Evolutionary conservation across 2,113 vertebrate species (phyloP), one percentile per base, ranked within the genome.

Genomic region (Peromyscus polionotus): DNA sequence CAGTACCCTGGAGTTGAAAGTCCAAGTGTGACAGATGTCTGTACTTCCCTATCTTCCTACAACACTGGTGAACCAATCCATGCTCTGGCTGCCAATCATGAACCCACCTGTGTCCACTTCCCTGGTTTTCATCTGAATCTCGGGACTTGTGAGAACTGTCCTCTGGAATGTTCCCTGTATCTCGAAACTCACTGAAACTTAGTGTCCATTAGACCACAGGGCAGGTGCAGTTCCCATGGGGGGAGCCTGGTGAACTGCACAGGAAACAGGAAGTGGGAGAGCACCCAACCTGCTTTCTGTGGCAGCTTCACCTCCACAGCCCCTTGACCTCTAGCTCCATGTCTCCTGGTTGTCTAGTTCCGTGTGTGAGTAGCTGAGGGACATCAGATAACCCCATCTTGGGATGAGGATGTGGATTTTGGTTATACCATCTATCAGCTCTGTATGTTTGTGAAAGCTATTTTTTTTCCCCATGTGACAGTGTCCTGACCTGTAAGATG

Each of bases 81-180:
- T 0, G 0, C 3, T n/a, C n/a, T 1, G 3, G 33, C 1, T 39
- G 22, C 4, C 2, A 59, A 3, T n/a, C 11, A 13, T 0, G 3
- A 2, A 0, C 1, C 20, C 3, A 0, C 8, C 12, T 12, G 0
- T n/a, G 0, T 45, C n/a, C 4, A 0, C 9, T 0, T 28, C 7
- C 24, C 28, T 0, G 0, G 10, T 61, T 63, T 48, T 33, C 57
- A 5, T 31, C 31, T 5, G 11, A 33, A n/a, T 28, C 36, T 81
- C 42, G 14, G 4, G 1, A 11, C 5, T 26, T 24, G 4, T 31
- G 54, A 20, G 14, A 36, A 9, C 31, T 9, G 0, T 2, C 0
- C 6, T 42, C 1, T 0, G n/a, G 20, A 42, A 2, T 6, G 3
- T 10, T 63, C 6, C 20, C 2, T 0, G 8, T 11, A 20, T 4